phyloP scores from a whole-genome alignment of 2,797 vertebrate genomes.

The Pristis pectinata region DNA sequence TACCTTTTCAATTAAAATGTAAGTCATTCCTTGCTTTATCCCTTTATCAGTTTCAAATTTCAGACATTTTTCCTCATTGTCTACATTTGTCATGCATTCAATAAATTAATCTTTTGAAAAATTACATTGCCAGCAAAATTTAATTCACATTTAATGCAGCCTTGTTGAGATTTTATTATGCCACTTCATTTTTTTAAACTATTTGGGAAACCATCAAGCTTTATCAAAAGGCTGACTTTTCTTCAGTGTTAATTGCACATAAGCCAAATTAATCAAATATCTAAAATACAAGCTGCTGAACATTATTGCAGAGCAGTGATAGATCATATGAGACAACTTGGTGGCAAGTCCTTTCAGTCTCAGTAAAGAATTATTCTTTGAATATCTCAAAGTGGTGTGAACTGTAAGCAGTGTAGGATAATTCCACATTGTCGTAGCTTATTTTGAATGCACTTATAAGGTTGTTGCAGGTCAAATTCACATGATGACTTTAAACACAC shows the following conservation, averaged over 20 bases:
- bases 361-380: constrained; percentile 20
- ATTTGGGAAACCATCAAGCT: not conserved
- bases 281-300: constrained; percentile 12
- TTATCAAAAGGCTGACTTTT: not conserved
- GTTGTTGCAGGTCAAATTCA: not conserved
- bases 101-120: not conserved
- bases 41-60: not conserved
- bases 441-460: constrained; percentile 4
- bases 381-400: constrained; percentile 2
- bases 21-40: not conserved
- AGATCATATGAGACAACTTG: not conserved
- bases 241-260: not conserved
- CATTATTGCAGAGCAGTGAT: not conserved
- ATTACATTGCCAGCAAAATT: not conserved
- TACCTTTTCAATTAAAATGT: not conserved
- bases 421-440: not conserved
- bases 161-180: not conserved
- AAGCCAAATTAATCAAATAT: not conserved
- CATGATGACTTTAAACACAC: not conserved
- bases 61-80: not conserved
- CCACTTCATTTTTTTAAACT: not conserved
- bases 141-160: not conserved
- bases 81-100: not conserved
- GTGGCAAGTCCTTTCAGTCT: not conserved
- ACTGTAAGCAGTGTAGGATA: not conserved